Evolutionary conservation across 1,140 invertebrate species (phyloP), one percentile per base, ranked within the genome.

Genomic region (Drosophila oshimai): DNA sequence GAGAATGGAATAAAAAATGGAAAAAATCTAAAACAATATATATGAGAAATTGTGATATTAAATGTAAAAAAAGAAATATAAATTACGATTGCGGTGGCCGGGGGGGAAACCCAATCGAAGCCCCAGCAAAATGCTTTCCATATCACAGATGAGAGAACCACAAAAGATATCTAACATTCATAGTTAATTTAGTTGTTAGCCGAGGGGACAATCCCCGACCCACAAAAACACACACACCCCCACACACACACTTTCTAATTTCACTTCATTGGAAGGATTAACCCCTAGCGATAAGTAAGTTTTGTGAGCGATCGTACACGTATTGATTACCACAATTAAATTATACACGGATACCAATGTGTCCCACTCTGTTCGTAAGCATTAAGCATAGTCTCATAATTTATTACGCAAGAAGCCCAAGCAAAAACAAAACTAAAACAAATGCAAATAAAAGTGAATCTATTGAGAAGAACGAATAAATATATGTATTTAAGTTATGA

Each of bases 401-500:
- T 86, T 86, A 86, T 86, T 86, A 87, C 58, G 68, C 75, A 72
- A 60, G 54, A 72, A 60, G 54, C 47, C 61, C 36, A 45, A 37
- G 49, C 37, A 42, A 45, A 41, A 50, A 39, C 13, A 75, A 60
- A 71, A 46, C 33, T 37, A 57, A 51, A 60, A 53, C 18, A 37
- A 51, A 67, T 60, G 44, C 49, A 47, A 83, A 83, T 46, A 55
- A 55, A 71, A 62, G 42, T 54, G 65, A 70, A 50, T 64, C 49
- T 39, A 79, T 58, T 67, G 72, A 75, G 50, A 55, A 67, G 57
- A 70, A 64, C 41, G 36, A 83, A 65, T 57, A 75, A 68, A 72
- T 75, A 78, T 65, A 86, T 88, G 81, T 87, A 87, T 87, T 87
- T 87, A 87, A 87, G 83, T 88, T 87, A 87, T 87, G 81, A 81